Percentiles rank a stretch among this genome's conserved stretches.
phyloP scores from a whole-genome alignment of 53 echinoderm and acorn worm species.

The Astropecten irregularis region DNA sequence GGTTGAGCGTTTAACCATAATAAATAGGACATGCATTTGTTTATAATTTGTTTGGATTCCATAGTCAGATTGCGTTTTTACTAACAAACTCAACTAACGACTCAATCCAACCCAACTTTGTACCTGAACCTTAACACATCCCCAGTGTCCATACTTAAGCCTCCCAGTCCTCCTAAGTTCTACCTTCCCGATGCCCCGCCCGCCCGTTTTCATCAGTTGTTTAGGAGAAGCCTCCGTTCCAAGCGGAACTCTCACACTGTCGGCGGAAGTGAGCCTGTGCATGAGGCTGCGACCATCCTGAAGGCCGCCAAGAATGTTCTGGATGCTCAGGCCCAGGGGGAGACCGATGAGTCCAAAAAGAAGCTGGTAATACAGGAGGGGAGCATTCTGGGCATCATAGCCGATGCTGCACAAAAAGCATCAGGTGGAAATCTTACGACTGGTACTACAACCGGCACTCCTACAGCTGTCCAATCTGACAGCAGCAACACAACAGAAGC shows the following conservation, averaged over 20 bases:
- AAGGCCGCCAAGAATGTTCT: not conserved
- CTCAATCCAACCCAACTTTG: not conserved
- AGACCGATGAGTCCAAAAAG: not conserved
- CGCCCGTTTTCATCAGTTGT: conserved; percentile 13
- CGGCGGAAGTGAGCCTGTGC: not conserved
- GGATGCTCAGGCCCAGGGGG: not conserved
- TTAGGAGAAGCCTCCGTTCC: conserved; percentile 24
- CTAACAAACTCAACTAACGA: no score
- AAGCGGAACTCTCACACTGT: not conserved
- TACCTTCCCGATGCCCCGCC: conserved; percentile 9
- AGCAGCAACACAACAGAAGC: no score
- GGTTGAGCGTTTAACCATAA: no score
- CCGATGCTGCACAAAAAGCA: no score
- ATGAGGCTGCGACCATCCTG: not conserved
- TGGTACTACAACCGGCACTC: no score
- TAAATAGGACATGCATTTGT: no score
- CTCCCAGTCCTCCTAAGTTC: conserved; percentile 29
- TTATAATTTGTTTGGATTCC: no score
- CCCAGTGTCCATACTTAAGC: not conserved
- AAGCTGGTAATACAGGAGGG: not conserved
- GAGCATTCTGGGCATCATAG: not conserved
- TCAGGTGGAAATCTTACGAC: not conserved
- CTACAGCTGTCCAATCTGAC: no score
- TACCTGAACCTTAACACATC: conserved; percentile 43
- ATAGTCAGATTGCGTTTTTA: no score